Conservation (phyloP, 2,113 vertebrate species). For the Cochlearius cochlearius region DNA sequence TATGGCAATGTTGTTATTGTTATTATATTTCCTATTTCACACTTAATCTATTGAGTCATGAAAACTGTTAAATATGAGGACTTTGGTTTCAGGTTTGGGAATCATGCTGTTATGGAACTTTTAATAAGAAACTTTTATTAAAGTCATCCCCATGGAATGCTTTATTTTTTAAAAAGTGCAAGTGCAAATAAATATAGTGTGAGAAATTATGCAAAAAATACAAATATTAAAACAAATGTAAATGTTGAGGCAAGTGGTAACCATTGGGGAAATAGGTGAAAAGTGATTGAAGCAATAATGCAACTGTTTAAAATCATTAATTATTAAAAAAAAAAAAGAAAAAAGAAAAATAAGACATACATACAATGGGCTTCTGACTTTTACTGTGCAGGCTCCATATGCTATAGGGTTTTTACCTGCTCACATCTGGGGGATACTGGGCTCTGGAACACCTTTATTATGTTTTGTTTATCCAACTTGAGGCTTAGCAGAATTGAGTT, state of each 20-base stretch:
- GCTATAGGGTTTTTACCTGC: background rate
- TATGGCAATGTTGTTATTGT: slow-evolving; percentile 38
- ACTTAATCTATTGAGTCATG: slow-evolving; percentile 63
- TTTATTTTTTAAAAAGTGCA: background rate
- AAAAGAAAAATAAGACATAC: background rate
- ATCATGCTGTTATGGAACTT: slow-evolving; percentile 28
- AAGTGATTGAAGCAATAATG: slow-evolving; percentile 36
- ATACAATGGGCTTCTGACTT: background rate
- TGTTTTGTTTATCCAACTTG: background rate
- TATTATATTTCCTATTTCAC: slow-evolving; percentile 64
- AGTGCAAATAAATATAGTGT: slow-evolving; percentile 63
- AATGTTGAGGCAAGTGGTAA: slow-evolving; percentile 11
- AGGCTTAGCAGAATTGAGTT: background rate
- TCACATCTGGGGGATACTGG: background rate
- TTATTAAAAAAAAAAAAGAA: background rate
- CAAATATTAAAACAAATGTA: slow-evolving; percentile 25
- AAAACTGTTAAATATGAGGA: slow-evolving; percentile 52
- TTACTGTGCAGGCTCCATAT: background rate
- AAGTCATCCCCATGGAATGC: slow-evolving; percentile 41
- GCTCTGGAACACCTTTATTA: background rate
- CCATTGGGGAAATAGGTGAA: slow-evolving; percentile 48
- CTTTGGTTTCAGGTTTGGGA: slow-evolving; percentile 50
- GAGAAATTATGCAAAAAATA: slow-evolving; percentile 55
- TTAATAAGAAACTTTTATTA: slow-evolving; percentile 62
- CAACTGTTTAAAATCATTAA: slow-evolving; percentile 22